Evolutionary conservation across 2,888 invertebrate species (phyloP), one percentile per base, ranked within the genome.

Genomic region (Abscondita cerata): DNA sequence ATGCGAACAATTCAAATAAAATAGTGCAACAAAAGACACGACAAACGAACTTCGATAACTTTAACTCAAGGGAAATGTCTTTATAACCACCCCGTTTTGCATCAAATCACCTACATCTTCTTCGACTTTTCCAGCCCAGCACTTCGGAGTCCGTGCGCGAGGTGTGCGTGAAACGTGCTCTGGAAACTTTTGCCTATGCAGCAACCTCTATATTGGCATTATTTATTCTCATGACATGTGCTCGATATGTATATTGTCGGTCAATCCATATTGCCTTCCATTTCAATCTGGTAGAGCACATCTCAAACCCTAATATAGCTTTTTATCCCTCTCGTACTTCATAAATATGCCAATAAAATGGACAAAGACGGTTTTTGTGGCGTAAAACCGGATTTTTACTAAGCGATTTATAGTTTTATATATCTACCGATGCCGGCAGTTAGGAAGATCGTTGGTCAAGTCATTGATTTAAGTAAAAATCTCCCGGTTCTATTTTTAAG

Each of bases 211-310:
- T 76, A 78, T 78, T 78, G 78, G 76, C 77, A 75, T 78, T 78
- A 78, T 78, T 78, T 78, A 78, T 78, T 77, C 74, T 76, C 72
- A 72, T 76, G 78, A 78, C 78, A 78, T 79, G 77, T 79, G 78
- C 77, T 78, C 78, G 78, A 78, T 78, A 78, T 78, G 77, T 79
- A 78, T 78, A 78, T 79, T 78, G 77, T 78, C 78, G 78, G 78
- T 78, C 79, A 79, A 76, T 78, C 75, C 74, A 69, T 75, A 76
- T 76, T 76, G 74, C 71, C 72, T 69, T 68, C 68, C 68, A 70
- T 73, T 71, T 72, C 72, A 70, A 70, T 72, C 68, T 64, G 67
- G 57, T 19, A 52, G 59, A 64, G 59, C 54, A 41, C 52, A 54
- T 61, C 63, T 63, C 44, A 16, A 53, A 64, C 66, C 65, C 62